phyloP scores from a whole-genome alignment of 2,888 invertebrate genomes.

The Keiferia lycopersicella region DNA sequence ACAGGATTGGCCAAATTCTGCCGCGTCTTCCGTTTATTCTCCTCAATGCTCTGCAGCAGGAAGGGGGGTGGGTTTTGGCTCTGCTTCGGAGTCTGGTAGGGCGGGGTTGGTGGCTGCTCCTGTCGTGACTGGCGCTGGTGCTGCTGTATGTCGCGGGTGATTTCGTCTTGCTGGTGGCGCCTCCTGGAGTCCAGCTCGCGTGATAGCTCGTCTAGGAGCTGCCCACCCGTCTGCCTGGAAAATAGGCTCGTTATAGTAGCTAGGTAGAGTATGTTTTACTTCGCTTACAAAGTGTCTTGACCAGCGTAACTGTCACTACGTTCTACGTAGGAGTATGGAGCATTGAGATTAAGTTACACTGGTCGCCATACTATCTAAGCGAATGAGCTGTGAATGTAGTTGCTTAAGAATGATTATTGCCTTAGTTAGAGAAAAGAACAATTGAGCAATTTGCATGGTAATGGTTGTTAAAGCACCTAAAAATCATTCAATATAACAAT shows the following conservation, averaged over 20 bases:
- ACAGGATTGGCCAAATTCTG: conserved; percentile 48
- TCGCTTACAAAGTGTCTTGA: too few relatives aligned
- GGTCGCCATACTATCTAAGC: too few relatives aligned
- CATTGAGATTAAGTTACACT: too few relatives aligned
- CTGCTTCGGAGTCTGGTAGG: conserved; percentile 46
- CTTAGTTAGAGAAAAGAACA: too few relatives aligned
- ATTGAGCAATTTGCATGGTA: too few relatives aligned
- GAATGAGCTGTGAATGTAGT: too few relatives aligned
- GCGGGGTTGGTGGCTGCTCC: neutral
- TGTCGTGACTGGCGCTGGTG: neutral
- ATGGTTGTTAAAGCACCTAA: too few relatives aligned
- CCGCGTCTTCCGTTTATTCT: conserved; percentile 60
- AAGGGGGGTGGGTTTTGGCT: conserved; percentile 57
- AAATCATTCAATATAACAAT: too few relatives aligned
- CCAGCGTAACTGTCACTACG: too few relatives aligned
- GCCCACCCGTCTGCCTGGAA: conserved; percentile 76
- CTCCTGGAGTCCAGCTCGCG: conserved; percentile 56
- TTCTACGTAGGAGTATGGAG: too few relatives aligned
- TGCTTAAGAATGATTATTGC: too few relatives aligned
- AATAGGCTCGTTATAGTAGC: conserved; percentile 34
- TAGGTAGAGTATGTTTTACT: too few relatives aligned
- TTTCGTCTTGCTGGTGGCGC: conserved; percentile 36
- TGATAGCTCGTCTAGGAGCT: conserved; percentile 70
- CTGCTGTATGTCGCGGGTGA: conserved; percentile 37
- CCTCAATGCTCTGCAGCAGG: conserved; percentile 70